These are phyloP conservation scores for Syngnathus scovelli DNA, from an alignment of 2,113 vertebrate species.

Conservation along the genomic window DNA sequence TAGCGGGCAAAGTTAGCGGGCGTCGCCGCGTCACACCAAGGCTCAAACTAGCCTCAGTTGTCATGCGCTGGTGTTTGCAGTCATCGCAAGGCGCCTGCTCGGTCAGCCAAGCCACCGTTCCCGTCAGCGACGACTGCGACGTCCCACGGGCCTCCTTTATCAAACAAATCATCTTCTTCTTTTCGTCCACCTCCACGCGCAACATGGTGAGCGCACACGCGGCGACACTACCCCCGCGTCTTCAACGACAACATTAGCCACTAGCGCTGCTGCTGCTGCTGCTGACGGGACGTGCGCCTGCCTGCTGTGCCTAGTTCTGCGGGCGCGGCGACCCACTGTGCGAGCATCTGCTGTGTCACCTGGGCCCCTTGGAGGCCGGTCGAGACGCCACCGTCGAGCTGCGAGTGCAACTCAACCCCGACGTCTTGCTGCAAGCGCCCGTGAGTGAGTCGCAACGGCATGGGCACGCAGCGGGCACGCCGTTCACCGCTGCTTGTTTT, in stretches of 20 bases:
- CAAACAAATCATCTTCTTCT: conserved; percentile 77
- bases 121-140: conserved; percentile 62
- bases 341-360: conserved; percentile 76
- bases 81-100: conserved; percentile 77
- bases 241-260: background rate
- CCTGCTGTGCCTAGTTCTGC: conserved; percentile 75
- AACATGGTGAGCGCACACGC: conserved; percentile 67
- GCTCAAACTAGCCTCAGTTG: background rate
- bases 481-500: conserved; percentile 1
- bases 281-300: background rate
- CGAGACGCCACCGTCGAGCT: conserved; percentile 79
- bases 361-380: conserved; percentile 83
- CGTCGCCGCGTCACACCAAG: too few relatives aligned
- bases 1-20: conserved; percentile 40
- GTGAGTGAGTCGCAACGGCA: conserved; percentile 24
- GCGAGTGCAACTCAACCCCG: conserved; percentile 78
- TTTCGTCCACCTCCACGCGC: conserved; percentile 77
- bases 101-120: conserved; percentile 59
- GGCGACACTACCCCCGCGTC: background rate
- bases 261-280: too few relatives aligned
- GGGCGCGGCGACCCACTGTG: conserved; percentile 74
- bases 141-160: conserved; percentile 56
- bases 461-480: too few relatives aligned
- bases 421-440: conserved; percentile 69
- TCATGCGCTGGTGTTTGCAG: conserved; percentile 50